Conservation (phyloP, 2,888 invertebrate species). For the Globia sparganii region DNA sequence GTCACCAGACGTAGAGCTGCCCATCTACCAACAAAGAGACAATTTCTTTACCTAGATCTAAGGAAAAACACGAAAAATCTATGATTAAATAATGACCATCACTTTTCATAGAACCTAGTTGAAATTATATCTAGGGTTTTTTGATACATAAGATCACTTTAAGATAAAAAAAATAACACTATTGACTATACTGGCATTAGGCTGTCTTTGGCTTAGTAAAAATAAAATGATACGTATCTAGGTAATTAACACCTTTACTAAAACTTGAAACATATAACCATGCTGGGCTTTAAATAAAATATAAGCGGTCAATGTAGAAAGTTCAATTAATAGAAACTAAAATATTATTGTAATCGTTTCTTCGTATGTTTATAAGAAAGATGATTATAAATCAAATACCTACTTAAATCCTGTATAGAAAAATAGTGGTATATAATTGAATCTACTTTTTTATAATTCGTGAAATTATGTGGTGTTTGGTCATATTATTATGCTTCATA, state of each 20-base stretch:
- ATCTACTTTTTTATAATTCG: conserved; percentile 24
- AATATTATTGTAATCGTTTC: conserved; percentile 32
- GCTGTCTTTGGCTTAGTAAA: conserved; percentile 34
- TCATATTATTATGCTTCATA: background rate
- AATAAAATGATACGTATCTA: conserved; percentile 14
- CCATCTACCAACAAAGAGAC: conserved; percentile 96
- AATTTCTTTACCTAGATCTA: conserved; percentile 92
- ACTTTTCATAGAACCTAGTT: conserved; percentile 3
- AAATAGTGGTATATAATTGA: conserved; percentile 21
- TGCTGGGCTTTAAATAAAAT: conserved; percentile 73
- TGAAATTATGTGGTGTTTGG: conserved; percentile 19
- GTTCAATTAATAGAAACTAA: conserved; percentile 72
- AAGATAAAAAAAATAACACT: conserved; percentile 11
- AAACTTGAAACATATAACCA: conserved; percentile 50
- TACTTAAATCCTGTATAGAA: conserved; percentile 25
- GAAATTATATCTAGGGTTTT: background rate
- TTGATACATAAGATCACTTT: conserved; percentile 20
- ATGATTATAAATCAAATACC: conserved; percentile 47
- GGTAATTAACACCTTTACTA: conserved; percentile 26
- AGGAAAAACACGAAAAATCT: background rate
- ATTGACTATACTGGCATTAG: conserved; percentile 32
- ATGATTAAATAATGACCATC: background rate
- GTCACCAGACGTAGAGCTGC: conserved; percentile 94
- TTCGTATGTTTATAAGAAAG: conserved; percentile 34
- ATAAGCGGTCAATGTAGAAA: conserved; percentile 67